Evolutionary conservation across 2,797 vertebrate species (phyloP).

Genomic region (Acanthis flammea): DNA sequence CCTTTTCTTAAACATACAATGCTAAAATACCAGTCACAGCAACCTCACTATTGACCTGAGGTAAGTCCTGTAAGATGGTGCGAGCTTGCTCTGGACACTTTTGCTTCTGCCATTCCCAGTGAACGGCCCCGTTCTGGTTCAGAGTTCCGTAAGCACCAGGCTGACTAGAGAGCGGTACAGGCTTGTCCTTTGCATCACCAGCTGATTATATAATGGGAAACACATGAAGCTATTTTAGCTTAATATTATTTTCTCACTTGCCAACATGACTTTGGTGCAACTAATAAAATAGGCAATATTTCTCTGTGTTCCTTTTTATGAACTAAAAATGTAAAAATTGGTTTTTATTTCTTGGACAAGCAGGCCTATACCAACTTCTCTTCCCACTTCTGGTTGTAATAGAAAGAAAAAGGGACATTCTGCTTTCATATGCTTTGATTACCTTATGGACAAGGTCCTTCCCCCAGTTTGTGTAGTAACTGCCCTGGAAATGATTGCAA

Average conservation of each 20-base stretch:
- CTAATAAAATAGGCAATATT: constrained; percentile 71
- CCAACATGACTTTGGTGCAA: constrained; percentile 63
- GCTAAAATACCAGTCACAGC: not conserved
- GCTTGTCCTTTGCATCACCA: constrained; percentile 42
- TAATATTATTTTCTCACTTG: constrained; percentile 70
- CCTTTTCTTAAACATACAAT: not conserved
- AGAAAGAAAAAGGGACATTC: constrained; percentile 42
- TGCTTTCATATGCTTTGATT: constrained; percentile 43
- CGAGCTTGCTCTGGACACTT: not conserved
- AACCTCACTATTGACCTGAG: not conserved
- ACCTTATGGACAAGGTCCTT: not conserved
- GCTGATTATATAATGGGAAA: constrained; percentile 68
- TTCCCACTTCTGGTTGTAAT: constrained; percentile 57
- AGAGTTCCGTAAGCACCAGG: not conserved
- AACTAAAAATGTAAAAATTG: constrained; percentile 44
- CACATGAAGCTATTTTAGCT: constrained; percentile 61
- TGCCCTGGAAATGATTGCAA: not conserved
- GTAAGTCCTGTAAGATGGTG: not conserved
- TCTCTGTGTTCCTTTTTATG: constrained; percentile 52
- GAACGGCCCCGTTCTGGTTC: not conserved
- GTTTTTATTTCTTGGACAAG: constrained; percentile 42
- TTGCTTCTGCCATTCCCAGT: not conserved
- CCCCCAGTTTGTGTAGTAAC: not conserved
- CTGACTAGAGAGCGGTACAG: not conserved
- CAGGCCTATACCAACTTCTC: constrained; percentile 10